Evolutionary conservation across 2,888 invertebrate species (phyloP), one percentile per base, ranked within the genome.

Genomic region (Agonopterix subpropinquella): DNA sequence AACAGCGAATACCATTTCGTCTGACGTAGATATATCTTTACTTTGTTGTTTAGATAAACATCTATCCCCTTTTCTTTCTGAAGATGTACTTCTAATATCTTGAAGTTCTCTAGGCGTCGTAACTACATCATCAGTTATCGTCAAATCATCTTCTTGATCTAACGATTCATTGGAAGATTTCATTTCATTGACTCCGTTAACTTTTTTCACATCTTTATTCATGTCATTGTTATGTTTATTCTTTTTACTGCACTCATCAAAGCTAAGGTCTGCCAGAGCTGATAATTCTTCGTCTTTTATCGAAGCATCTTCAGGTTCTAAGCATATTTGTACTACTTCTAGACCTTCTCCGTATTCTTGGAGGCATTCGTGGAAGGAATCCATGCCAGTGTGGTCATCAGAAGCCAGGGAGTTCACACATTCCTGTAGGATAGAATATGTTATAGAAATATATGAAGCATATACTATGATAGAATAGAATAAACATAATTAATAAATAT

Each of bases 291-390:
- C 89, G 13, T 89, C 89, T 60, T 85, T 87, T n/a, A 89, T 84
- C 0, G 90, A 90, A 4, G 85, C 72, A 49, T 90, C 89, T 61
- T 91, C 91, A 11, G 90, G 90, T 55, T 91, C 91, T 18, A 91
- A 78, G 59, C 91, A 91, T 63, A 91, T 91, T 61, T 91, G 91
- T 10, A 91, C 90, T 3, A 90, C 90, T 68, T 91, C 91, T 48
- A 92, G 59, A 11, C 91, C 91, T 65, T 92, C 91, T 4, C 91
- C 91, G 58, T 91, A 91, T 62, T 91, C 91, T 67, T 92, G 91
- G 43, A 92, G 86, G 59, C 91, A 92, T 71, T 92, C 91, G 67
- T 92, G 91, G 61, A 91, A 92, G 43, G 91, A 91, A 51, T 92
- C 91, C 75, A 91, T 85, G 42, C 91, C 91, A 0, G 91, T 91